These are phyloP conservation scores for Heteropelma amictum DNA, from an alignment of 2,888 invertebrate genomes.

Conservation along the genomic window DNA sequence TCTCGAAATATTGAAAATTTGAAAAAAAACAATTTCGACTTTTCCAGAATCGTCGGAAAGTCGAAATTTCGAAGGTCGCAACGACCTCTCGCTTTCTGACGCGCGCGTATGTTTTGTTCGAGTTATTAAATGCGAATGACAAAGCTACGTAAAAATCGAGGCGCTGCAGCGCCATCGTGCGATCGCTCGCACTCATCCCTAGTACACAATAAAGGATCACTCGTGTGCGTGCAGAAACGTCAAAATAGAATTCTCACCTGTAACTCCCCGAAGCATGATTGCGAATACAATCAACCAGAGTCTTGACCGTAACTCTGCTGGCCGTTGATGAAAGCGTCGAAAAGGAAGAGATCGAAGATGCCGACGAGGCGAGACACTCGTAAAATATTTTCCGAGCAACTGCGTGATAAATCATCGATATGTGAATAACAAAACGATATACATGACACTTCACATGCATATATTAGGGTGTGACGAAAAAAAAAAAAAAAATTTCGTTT, in stretches of 20 bases:
- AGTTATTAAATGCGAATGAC: too few species aligned
- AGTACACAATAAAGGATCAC: neutral
- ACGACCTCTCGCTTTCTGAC: too few species aligned
- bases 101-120: too few species aligned
- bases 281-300: conserved; percentile 57
- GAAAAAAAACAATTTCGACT: too few species aligned
- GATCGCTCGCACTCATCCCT: neutral
- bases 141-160: too few species aligned
- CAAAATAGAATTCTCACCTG: conserved; percentile 41
- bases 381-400: conserved; percentile 57
- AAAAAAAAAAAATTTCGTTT: too few species aligned
- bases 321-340: conserved; percentile 35
- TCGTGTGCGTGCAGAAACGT: neutral
- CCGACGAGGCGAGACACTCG: conserved; percentile 55
- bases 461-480: neutral
- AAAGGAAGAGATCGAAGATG: conserved; percentile 48
- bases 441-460: neutral
- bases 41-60: too few species aligned
- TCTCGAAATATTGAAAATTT: too few species aligned
- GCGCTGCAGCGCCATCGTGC: too few species aligned
- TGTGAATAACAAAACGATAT: neutral
- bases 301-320: conserved; percentile 49
- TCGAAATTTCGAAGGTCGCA: too few species aligned
- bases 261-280: conserved; percentile 42
- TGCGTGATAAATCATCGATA: conserved; percentile 38